Base-by-base conservation (phyloP, 2,888 invertebrate genomes). In the Byasa hedistus region DNA sequence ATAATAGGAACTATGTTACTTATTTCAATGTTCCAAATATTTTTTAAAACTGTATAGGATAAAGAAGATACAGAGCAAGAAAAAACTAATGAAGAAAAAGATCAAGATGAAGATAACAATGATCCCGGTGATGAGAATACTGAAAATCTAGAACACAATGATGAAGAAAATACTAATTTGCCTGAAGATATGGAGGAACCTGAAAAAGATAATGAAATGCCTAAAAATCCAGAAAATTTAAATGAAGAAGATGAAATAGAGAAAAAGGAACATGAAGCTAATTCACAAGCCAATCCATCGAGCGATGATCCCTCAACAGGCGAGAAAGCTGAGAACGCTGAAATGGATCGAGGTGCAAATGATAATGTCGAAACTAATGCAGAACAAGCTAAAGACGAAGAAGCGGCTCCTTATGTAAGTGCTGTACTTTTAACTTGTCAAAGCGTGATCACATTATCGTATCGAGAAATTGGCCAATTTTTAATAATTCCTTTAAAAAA, bases 21-120 rank as follows among this genome's bases (percentile, higher is more conserved):
- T 15, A 15, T 15, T 36, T 15, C 3, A 15, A 39, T 15, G 39
- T 1, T 15, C 2, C 3, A 39, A 39, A 39, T 39, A 39, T 39
- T 67, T n/a, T 17, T 75, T 60, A 75, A 78, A 19, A 70, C 72
- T 58, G 70, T 58, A 1, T 66, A 76, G 27, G 74, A 77, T 19
- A 75, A 76, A n/a, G 76, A 78, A 48, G 71, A 77, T 39, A 71
- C 76, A 27, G 71, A 76, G 23, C 65, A 71, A 2, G 63, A 66
- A 21, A 83, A 88, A 44, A 86, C 91, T 0, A 93, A 93, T 68
- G 88, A 91, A 55, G 93, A 94, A 71, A 93, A 94, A 73, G 94
- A 59, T 4, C 68, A 74, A 61, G 70, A 73, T 22, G 72, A 78
- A 63, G 71, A 74, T 22, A 73, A 75, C 7, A 64, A 69, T 36